These are phyloP conservation scores for Hesperophylax magnus DNA, from an alignment of 1,140 invertebrate genomes.

Conservation along the genomic window DNA sequence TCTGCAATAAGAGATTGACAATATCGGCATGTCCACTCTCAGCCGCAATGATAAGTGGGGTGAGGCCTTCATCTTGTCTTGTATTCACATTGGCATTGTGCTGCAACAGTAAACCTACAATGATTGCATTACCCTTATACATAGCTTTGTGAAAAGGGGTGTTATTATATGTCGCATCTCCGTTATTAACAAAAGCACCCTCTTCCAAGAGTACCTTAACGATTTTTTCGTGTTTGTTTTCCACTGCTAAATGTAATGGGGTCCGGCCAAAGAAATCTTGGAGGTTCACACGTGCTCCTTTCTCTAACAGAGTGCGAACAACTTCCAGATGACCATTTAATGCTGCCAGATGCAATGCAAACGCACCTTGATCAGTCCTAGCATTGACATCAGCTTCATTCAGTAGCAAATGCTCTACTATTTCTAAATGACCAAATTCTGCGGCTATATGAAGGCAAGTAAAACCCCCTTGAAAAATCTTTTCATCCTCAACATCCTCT, in stretches of 20 bases:
- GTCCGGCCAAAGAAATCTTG: background rate
- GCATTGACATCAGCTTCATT: background rate
- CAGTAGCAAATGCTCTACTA: background rate
- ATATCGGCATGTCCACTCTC: too few relatives aligned
- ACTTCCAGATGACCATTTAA: constrained; percentile 7
- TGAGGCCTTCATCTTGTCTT: too few relatives aligned
- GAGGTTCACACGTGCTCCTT: background rate
- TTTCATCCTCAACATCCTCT: background rate
- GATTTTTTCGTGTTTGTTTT: background rate
- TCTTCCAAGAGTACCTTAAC: too few relatives aligned
- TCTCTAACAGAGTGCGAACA: background rate
- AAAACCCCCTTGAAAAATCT: background rate
- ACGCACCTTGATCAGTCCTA: background rate
- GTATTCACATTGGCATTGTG: too few relatives aligned
- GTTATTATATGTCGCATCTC: background rate
- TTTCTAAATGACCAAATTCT: background rate
- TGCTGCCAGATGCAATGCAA: background rate
- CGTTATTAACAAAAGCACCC: too few relatives aligned
- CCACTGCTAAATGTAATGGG: background rate
- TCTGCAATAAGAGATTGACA: too few relatives aligned
- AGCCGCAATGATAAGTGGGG: too few relatives aligned
- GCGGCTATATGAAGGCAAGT: background rate
- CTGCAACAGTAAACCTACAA: too few relatives aligned
- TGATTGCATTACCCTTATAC: too few relatives aligned
- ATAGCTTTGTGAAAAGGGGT: background rate